phyloP scores from a whole-genome alignment of 2,888 invertebrate genomes.

The Nemotelus pantherinus region DNA sequence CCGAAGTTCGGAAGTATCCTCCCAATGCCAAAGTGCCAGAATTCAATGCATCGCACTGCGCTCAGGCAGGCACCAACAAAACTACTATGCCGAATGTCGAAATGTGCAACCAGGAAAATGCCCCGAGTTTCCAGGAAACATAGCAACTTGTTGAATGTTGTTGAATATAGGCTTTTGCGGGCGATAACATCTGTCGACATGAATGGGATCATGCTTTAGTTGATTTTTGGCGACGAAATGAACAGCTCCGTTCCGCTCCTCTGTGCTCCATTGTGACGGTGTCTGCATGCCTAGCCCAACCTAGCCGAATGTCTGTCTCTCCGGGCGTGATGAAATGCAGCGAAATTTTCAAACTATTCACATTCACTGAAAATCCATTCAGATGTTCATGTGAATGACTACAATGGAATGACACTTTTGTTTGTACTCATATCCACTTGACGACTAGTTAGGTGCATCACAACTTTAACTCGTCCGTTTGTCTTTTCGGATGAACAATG shows the following conservation, averaged over 20 bases:
- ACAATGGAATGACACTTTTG: too few species aligned
- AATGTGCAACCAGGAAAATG: conserved; percentile 40
- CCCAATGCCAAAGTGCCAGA: conserved; percentile 10
- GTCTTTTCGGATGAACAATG: too few species aligned
- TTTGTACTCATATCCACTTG: too few species aligned
- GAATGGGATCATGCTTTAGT: conserved; percentile 41
- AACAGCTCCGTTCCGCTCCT: conserved; percentile 36
- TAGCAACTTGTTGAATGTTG: conserved; percentile 40
- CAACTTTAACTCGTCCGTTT: too few species aligned
- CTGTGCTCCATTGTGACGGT: conserved; percentile 25
- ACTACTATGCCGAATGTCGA: neutral
- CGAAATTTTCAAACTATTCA: neutral
- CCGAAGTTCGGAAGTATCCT: conserved; percentile 42
- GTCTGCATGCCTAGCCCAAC: neutral
- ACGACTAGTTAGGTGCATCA: too few species aligned
- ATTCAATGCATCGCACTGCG: conserved; percentile 27
- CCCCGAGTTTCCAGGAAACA: conserved; percentile 41
- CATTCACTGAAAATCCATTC: too few species aligned
- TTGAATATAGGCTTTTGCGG: conserved; percentile 33
- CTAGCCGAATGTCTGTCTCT: conserved; percentile 8
- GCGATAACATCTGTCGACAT: conserved; percentile 21
- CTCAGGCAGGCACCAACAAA: neutral
- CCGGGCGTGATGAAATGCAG: neutral
- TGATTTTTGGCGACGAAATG: conserved; percentile 39
- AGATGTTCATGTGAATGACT: too few species aligned